A percentile compares a stretch with the other conserved stretches of the same genome.
phyloP scores from a whole-genome alignment of 2,797 vertebrate genomes.

The Chelon auratus region DNA sequence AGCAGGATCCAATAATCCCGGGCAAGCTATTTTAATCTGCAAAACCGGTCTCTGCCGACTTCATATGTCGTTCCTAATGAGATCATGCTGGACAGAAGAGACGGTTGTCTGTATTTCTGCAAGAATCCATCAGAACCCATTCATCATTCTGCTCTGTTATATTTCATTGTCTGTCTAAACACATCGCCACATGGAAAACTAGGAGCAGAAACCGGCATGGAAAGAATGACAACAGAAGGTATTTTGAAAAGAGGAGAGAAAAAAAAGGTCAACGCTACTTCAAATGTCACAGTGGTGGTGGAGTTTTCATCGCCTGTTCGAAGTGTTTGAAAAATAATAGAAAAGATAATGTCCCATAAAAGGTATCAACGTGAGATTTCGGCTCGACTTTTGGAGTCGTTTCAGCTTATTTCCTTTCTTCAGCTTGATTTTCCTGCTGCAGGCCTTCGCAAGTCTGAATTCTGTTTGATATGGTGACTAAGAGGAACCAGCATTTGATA shows the following conservation, averaged over 20 bases:
- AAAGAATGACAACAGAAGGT: slow-evolving; percentile 71
- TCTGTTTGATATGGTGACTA: slow-evolving; percentile 38
- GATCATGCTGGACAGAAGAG: slow-evolving; percentile 57
- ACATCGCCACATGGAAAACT: slow-evolving; percentile 68
- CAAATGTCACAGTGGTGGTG: slow-evolving; percentile 14
- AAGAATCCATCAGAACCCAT: slow-evolving; percentile 60
- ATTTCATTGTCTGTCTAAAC: slow-evolving; percentile 71
- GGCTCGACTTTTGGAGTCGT: slow-evolving; percentile 7
- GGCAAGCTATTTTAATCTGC: slow-evolving; percentile 31
- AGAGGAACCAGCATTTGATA: slow-evolving; percentile 30
- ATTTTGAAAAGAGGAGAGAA: slow-evolving; percentile 50
- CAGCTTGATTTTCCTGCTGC: slow-evolving; percentile 39
- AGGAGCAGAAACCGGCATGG: slow-evolving; percentile 63
- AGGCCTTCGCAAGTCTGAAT: slow-evolving; percentile 15
- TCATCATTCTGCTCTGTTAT: slow-evolving; percentile 62
- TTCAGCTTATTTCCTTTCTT: slow-evolving; percentile 14
- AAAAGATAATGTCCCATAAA: slow-evolving; percentile 28
- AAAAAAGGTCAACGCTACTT: slow-evolving; percentile 44
- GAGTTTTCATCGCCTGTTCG: slow-evolving; percentile 41
- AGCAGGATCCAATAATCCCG: slow-evolving; percentile 17
- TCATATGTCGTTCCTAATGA: slow-evolving; percentile 59
- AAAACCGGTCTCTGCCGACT: slow-evolving; percentile 48
- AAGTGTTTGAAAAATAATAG: slow-evolving; percentile 17
- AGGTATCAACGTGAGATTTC: slow-evolving; percentile 28
- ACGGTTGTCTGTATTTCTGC: slow-evolving; percentile 50